These are phyloP conservation scores for Labia minor DNA, from an alignment of 2,888 invertebrate species.

Conservation along the genomic window DNA sequence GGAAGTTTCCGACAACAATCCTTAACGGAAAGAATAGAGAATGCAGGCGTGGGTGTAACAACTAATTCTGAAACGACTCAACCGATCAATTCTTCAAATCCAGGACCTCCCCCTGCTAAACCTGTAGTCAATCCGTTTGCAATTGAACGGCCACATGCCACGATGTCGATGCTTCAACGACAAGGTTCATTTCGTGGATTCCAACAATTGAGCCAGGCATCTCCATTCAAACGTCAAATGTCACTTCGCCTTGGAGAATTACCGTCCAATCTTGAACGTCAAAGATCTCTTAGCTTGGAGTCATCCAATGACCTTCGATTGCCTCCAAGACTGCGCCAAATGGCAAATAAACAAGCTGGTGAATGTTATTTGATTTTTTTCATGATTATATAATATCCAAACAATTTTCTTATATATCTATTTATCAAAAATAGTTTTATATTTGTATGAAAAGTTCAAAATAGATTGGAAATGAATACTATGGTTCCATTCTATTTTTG, in stretches of 20 bases:
- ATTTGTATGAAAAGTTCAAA: no score
- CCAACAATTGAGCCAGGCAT: slow-evolving; percentile 66
- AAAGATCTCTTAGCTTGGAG: slow-evolving; percentile 41
- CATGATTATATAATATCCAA: not conserved
- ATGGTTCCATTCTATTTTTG: no score
- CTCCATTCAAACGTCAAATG: slow-evolving; percentile 92
- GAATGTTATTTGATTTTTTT: no score
- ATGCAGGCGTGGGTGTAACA: slow-evolving; percentile 47
- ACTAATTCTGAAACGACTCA: not conserved
- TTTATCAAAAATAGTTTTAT: no score
- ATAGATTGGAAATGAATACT: no score
- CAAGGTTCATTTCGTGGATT: slow-evolving; percentile 93
- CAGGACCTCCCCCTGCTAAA: slow-evolving; percentile 38
- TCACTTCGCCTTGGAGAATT: slow-evolving; percentile 89
- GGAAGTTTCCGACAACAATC: slow-evolving; percentile 84
- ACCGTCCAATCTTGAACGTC: slow-evolving; percentile 85
- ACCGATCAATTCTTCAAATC: slow-evolving; percentile 32
- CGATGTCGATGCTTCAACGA: slow-evolving; percentile 83
- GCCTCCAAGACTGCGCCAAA: slow-evolving; percentile 29
- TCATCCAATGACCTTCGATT: slow-evolving; percentile 34
- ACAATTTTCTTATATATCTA: no score
- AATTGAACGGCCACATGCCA: slow-evolving; percentile 91
- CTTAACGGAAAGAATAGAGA: slow-evolving; percentile 64
- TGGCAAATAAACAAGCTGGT: slow-evolving; percentile 19
- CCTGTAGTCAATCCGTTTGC: slow-evolving; percentile 76